phyloP scores from a whole-genome alignment of 92 coral and sea anemone species.

The Actinernus sp. region DNA sequence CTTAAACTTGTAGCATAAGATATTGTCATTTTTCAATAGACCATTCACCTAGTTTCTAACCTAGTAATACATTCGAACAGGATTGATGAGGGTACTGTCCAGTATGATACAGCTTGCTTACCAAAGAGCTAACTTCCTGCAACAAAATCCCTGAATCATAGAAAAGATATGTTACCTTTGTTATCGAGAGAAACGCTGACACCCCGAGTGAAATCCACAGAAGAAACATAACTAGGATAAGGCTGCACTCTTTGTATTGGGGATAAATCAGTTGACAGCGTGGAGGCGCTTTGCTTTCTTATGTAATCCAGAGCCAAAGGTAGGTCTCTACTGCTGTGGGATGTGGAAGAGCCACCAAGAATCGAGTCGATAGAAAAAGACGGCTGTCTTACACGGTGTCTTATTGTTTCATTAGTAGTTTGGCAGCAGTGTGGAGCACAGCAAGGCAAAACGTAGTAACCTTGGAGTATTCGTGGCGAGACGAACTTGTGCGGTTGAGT shows the following conservation, averaged over 20 bases:
- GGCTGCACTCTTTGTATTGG: constrained; percentile 31
- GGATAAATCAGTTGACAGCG: constrained; percentile 9
- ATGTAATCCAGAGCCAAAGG: constrained; percentile 13
- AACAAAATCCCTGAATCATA: too few species aligned
- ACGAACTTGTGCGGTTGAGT: not conserved
- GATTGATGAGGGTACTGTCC: too few species aligned
- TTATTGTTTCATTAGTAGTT: not conserved
- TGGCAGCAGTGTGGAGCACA: constrained; percentile 24
- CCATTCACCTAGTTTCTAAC: too few species aligned
- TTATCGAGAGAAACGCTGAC: constrained; percentile 4
- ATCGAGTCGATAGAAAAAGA: constrained; percentile 40
- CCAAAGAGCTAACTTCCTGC: too few species aligned
- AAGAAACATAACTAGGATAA: constrained; percentile 10
- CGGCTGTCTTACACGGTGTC: constrained; percentile 16
- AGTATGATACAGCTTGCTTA: too few species aligned
- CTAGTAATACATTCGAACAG: too few species aligned
- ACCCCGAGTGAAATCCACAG: not conserved
- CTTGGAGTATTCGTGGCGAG: constrained; percentile 8
- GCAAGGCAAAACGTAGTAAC: constrained; percentile 38
- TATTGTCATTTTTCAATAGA: too few species aligned
- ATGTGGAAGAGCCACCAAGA: not conserved
- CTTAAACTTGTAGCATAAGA: too few species aligned
- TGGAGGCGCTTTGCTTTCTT: constrained; percentile 11
- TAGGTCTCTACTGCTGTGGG: not conserved
- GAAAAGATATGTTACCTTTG: constrained; percentile 8